A percentile compares a stretch with the other conserved stretches of the same genome.
Conservation (phyloP, 2,113 vertebrate genomes). For the Origma solitaria region DNA sequence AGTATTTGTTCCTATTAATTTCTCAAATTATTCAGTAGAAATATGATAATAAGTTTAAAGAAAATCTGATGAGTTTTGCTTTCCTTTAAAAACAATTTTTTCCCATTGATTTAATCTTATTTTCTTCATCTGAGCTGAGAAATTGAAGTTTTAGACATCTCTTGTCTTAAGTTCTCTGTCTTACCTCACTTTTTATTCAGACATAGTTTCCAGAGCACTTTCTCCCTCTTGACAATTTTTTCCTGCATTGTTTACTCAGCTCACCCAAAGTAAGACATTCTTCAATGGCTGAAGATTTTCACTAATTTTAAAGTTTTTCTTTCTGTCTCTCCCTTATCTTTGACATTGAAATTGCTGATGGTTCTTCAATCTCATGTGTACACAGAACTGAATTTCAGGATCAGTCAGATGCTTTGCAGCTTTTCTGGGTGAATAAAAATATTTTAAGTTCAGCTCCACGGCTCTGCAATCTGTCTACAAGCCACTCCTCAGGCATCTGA, state of each 20-base stretch:
- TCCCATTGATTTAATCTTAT: neutral
- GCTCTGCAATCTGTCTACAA: neutral
- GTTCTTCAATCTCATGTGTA: neutral
- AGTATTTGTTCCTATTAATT: neutral
- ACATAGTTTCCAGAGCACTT: neutral
- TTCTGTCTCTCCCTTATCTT: neutral
- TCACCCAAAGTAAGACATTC: neutral
- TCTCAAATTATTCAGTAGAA: neutral
- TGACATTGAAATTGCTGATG: neutral
- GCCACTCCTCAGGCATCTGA: neutral
- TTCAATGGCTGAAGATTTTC: neutral
- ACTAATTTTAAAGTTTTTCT: neutral
- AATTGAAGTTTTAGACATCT: neutral
- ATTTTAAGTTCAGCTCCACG: neutral
- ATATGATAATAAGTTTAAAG: neutral
- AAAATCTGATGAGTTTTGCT: neutral
- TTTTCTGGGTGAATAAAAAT: neutral
- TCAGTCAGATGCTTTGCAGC: neutral
- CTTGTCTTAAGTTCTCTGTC: neutral
- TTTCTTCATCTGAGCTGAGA: neutral
- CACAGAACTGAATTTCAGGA: neutral
- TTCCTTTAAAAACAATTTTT: neutral
- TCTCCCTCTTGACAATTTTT: neutral
- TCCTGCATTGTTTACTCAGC: neutral
- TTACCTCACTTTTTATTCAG: neutral